Conservation (phyloP, 2,113 vertebrate genomes). For the Cercopithecus mona region DNA sequence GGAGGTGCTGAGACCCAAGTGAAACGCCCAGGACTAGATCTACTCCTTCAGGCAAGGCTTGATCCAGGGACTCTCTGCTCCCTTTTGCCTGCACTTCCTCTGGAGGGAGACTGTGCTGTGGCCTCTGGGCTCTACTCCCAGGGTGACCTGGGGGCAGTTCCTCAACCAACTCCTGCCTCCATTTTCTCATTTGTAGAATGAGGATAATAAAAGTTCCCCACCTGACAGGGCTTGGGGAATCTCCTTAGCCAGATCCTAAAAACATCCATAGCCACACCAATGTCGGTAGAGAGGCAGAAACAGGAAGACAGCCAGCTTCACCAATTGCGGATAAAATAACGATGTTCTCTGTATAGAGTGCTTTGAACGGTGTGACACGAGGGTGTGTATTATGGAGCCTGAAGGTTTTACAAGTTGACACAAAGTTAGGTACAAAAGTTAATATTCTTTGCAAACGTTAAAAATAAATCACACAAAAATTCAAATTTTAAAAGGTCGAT, state of each 20-base stretch:
- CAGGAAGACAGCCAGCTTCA: too few relatives aligned
- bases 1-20: not conserved
- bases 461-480: not conserved
- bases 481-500: not conserved
- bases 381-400: not conserved
- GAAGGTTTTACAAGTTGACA: not conserved
- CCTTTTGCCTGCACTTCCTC: not conserved
- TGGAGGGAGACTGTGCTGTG: not conserved
- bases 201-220: not conserved
- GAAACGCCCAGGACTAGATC: not conserved
- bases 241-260: too few relatives aligned
- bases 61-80: not conserved
- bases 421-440: not conserved
- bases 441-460: not conserved
- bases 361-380: not conserved
- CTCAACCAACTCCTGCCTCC: not conserved
- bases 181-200: not conserved
- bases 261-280: too few relatives aligned
- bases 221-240: not conserved
- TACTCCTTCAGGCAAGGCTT: not conserved
- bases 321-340: too few relatives aligned
- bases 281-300: too few relatives aligned
- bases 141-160: not conserved
- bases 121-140: not conserved
- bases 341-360: not conserved